phyloP scores from a whole-genome alignment of 2,888 invertebrate genomes.

The Tenodera sinensis region DNA sequence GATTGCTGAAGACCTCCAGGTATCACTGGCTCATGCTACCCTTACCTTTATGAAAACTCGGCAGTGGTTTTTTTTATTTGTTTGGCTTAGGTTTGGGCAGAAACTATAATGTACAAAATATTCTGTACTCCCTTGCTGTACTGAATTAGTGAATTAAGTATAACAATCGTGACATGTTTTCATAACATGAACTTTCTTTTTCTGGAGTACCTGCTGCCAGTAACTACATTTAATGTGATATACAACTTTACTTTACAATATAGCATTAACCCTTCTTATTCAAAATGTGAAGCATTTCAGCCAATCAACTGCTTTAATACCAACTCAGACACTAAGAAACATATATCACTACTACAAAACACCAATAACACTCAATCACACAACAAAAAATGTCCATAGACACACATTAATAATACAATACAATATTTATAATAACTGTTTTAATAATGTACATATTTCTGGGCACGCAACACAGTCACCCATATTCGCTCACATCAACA shows the following conservation, averaged over 20 bases:
- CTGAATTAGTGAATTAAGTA: not conserved
- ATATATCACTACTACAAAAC: not conserved
- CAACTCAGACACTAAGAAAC: constrained; percentile 13
- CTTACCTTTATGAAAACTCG: not conserved
- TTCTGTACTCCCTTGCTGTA: not conserved
- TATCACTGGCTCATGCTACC: not conserved
- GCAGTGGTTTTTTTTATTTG: not conserved
- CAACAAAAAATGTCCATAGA: not conserved
- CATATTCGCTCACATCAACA: not conserved
- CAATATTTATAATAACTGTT: not conserved
- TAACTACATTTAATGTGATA: not conserved
- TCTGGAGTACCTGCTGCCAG: not conserved
- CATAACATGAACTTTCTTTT: not conserved
- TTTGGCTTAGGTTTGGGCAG: not conserved
- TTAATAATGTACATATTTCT: not conserved
- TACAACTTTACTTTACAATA: not conserved
- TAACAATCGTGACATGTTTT: not conserved
- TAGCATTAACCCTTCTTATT: not conserved
- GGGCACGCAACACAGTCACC: not conserved
- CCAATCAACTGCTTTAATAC: constrained; percentile 14
- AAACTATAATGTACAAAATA: not conserved
- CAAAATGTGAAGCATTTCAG: constrained; percentile 32
- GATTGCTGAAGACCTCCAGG: not conserved
- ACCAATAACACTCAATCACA: not conserved
- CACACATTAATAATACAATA: constrained; percentile 9